phyloP scores from a whole-genome alignment of 2,888 invertebrate genomes.

The Drosophila ochracea region DNA sequence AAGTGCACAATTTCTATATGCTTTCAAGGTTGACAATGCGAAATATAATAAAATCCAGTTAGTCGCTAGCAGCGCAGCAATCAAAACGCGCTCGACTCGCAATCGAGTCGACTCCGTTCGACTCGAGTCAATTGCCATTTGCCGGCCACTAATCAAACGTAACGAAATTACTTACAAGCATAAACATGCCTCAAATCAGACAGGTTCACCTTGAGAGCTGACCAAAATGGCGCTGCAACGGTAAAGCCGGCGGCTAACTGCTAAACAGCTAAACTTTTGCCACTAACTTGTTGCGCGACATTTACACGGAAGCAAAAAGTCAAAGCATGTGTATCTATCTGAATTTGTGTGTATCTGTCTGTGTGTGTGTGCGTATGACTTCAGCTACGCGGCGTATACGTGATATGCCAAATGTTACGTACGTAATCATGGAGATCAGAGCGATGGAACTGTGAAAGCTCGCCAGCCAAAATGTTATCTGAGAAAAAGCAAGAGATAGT shows the following conservation, averaged over 20 bases:
- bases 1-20: constrained; percentile 72
- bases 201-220: constrained; percentile 83
- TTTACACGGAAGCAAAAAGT: constrained; percentile 82
- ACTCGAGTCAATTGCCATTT: constrained; percentile 75
- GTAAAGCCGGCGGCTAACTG: constrained; percentile 64
- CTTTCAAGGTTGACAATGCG: constrained; percentile 69
- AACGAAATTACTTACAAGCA: constrained; percentile 73
- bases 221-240: constrained; percentile 80
- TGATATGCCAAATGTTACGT: constrained; percentile 65
- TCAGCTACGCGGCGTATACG: constrained; percentile 65
- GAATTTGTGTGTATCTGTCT: constrained; percentile 3
- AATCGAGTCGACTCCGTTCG: constrained; percentile 11
- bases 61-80: constrained; percentile 44
- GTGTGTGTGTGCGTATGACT: constrained; percentile 18
- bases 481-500: neutral
- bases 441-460: constrained; percentile 6
- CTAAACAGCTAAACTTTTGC: constrained; percentile 21
- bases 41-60: constrained; percentile 63
- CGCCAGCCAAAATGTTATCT: neutral
- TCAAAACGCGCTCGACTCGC: constrained; percentile 35
- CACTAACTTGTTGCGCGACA: constrained; percentile 83
- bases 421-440: constrained; percentile 28
- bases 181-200: constrained; percentile 76
- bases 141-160: constrained; percentile 78
- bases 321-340: constrained; percentile 17